phyloP scores from a whole-genome alignment of 2,888 invertebrate genomes.

The Ischnus inquisitorius region DNA sequence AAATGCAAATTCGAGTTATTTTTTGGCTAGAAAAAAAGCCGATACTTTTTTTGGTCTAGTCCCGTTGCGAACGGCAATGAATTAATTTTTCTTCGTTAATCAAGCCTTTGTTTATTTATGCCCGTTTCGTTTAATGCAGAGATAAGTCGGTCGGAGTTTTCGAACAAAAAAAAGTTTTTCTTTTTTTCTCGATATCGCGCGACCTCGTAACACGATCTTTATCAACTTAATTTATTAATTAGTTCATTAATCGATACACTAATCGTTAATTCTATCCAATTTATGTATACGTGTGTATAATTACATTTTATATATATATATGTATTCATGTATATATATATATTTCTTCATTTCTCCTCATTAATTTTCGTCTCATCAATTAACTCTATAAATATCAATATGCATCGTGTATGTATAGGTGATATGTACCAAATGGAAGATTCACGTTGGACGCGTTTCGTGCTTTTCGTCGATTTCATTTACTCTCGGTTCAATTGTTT shows the following conservation, averaged over 20 bases:
- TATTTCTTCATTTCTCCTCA: conserved; percentile 64
- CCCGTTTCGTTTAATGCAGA: conserved; percentile 11
- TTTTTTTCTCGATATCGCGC: conserved; percentile 15
- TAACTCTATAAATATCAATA: conserved; percentile 65
- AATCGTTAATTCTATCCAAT: conserved; percentile 68
- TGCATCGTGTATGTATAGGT: conserved; percentile 77
- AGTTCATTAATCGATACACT: conserved; percentile 60
- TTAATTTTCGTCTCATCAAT: conserved; percentile 63
- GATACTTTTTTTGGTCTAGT: conserved; percentile 4
- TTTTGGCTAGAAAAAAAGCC: conserved; percentile 4
- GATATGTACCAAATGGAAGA: conserved; percentile 86
- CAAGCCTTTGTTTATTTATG: conserved; percentile 6
- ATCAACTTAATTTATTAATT: conserved; percentile 45
- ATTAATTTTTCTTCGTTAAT: conserved; percentile 4
- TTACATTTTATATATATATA: conserved; percentile 66
- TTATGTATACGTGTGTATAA: conserved; percentile 67
- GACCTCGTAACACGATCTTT: conserved; percentile 39
- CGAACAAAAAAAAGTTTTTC: conserved; percentile 45
- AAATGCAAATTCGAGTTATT: conserved; percentile 5
- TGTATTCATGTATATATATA: conserved; percentile 69
- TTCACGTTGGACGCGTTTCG: conserved; percentile 80
- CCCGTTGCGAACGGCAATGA: conserved; percentile 20
- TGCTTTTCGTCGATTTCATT: conserved; percentile 64
- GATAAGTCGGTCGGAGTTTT: conserved; percentile 43
- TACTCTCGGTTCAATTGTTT: conserved; percentile 20